Evolutionary conservation across 2,888 invertebrate genomes (phyloP).

Genomic region (Drosophila neotestacea): DNA sequence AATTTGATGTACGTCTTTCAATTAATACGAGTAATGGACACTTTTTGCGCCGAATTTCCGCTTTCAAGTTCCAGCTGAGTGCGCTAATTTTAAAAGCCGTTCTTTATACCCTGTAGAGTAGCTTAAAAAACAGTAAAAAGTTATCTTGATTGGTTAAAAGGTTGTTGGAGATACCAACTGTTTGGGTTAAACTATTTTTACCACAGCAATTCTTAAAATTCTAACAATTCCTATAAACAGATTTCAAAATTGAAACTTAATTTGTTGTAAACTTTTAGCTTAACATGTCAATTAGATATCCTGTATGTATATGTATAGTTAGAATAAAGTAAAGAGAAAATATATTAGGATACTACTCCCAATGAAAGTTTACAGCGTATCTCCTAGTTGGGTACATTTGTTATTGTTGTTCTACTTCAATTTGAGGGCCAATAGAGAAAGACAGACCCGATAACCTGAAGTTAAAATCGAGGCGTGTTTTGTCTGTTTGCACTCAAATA

Average conservation of each 20-base stretch:
- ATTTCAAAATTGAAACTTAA: not conserved
- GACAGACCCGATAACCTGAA: not conserved
- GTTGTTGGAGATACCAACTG: not conserved
- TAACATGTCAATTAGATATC: not conserved
- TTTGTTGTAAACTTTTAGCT: too few relatives aligned
- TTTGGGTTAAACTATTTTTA: not conserved
- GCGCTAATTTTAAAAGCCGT: conserved; percentile 58
- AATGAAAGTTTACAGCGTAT: not conserved
- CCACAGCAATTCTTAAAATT: rapidly evolving
- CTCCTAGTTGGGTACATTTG: not conserved
- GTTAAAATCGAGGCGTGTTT: conserved; percentile 31
- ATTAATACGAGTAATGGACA: conserved; percentile 76
- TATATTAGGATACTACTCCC: not conserved
- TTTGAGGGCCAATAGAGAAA: conserved; percentile 19
- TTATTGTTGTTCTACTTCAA: not conserved
- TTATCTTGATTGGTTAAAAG: not conserved
- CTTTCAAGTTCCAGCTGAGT: conserved; percentile 67
- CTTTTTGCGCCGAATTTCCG: conserved; percentile 69
- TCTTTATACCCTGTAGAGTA: conserved; percentile 23
- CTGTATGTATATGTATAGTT: too few relatives aligned
- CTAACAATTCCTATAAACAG: not conserved
- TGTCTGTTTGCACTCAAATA: conserved; percentile 29
- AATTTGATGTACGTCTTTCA: conserved; percentile 48
- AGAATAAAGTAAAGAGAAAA: too few relatives aligned
- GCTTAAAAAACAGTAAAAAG: not conserved